Evolutionary conservation across 2,113 vertebrate species (phyloP), one percentile per base, ranked within the genome.

Genomic region (Lipotes vexillifer): DNA sequence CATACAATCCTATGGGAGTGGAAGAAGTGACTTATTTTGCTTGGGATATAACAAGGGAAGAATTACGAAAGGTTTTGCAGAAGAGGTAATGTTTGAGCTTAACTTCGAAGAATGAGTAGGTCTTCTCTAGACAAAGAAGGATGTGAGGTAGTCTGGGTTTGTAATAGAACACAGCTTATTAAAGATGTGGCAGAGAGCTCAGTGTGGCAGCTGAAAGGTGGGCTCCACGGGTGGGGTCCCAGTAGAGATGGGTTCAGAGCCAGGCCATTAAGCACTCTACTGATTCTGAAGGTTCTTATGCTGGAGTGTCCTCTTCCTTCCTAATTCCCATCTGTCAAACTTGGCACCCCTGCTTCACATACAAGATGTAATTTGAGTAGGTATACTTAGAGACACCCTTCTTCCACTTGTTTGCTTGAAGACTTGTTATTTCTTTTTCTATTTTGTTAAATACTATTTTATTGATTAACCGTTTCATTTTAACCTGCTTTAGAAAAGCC

Each of bases 401-500:
- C 55, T 93, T 66, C 63, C 17, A 44, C 33, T 38, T 75, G 61
- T 72, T 66, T 92, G 59, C 44, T 52, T 90, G 21, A 66, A 68
- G 36, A 92, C 8, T 41, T 81, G 4, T 55, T 44, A 57, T 57
- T 68, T 80, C 29, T 93, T 57, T 90, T 36, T 82, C 31, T 88
- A 1, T 91, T 94, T 85, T 38, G 83, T 96, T 93, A 87, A 72
- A 87, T 94, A 25, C 14, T 44, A 15, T 88, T 91, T 81, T 41
- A 55, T 69, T 93, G 36, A 85, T 55, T 69, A 72, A 31, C 7
- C 36, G 5, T 52, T 93, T 75, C 11, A 36, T 69, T 84, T 87
- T 65, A 66, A 78, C 20, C 44, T 80, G 49, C 38, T 74, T 97
- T 57, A 80, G 44, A 78, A 83, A 89, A 88, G 31, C 55, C n/a